Evolutionary conservation across 2,888 invertebrate genomes (phyloP).

Genomic region (Phaedon cochleariae): DNA sequence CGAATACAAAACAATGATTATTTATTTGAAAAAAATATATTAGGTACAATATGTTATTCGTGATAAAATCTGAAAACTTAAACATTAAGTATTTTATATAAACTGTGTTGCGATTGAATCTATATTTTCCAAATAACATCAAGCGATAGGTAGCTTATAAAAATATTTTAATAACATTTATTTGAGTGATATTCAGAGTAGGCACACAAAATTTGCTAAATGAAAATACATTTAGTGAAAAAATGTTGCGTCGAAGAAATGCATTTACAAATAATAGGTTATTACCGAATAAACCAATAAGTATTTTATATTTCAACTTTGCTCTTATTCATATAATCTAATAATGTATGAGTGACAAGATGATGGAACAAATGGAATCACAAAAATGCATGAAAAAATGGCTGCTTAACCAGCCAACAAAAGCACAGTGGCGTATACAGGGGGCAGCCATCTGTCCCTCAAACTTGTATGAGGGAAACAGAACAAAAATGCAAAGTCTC

Average conservation of each 20-base stretch:
- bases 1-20: conserved; percentile 43
- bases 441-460: no score
- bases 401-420: neutral
- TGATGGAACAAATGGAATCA: neutral
- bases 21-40: conserved; percentile 46
- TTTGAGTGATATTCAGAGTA: neutral
- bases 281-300: no score
- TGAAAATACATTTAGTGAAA: no score
- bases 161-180: neutral
- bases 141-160: conserved; percentile 15
- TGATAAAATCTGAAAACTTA: conserved; percentile 53
- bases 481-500: no score
- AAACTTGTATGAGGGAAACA: no score
- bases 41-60: conserved; percentile 47
- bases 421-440: neutral
- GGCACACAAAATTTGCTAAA: no score
- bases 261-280: no score
- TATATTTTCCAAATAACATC: conserved; percentile 20
- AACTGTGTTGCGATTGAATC: conserved; percentile 26
- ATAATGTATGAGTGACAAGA: neutral
- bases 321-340: neutral
- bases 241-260: no score
- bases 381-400: neutral
- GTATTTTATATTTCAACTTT: no score
- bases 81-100: conserved; percentile 40